Conservation (phyloP, 2,888 invertebrate species). For the Drosophila diplacantha region DNA sequence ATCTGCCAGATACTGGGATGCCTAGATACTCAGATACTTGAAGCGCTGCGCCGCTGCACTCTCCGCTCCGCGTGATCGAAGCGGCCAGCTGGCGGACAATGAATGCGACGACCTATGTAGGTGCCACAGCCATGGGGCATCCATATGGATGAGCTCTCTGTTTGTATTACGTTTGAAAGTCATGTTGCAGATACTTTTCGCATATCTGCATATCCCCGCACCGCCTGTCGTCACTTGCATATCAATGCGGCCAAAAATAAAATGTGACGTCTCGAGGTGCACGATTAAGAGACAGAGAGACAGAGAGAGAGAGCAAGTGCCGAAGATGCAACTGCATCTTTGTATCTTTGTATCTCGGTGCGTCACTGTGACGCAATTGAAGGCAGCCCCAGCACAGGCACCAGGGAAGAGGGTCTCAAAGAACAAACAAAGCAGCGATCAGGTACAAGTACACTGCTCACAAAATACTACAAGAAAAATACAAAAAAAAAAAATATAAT, state of each 20-base stretch:
- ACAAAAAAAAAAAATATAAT: no score
- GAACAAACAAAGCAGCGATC: constrained; percentile 7
- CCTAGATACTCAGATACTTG: constrained; percentile 7
- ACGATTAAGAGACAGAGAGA: constrained; percentile 49
- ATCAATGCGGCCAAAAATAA: constrained; percentile 65
- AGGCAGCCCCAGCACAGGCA: constrained; percentile 40
- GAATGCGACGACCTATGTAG: constrained; percentile 14
- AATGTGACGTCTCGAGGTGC: constrained; percentile 62
- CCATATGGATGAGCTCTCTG: constrained; percentile 66
- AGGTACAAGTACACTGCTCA: not conserved
- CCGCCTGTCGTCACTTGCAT: constrained; percentile 60
- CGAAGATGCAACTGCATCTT: constrained; percentile 28
- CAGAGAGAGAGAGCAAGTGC: constrained; percentile 50
- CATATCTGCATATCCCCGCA: constrained; percentile 59
- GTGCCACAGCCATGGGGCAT: constrained; percentile 42
- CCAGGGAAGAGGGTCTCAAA: not conserved
- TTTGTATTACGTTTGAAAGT: constrained; percentile 71
- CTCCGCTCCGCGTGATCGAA: constrained; percentile 60
- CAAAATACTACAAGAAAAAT: not conserved
- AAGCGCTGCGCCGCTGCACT: constrained; percentile 14
- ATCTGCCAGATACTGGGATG: constrained; percentile 33
- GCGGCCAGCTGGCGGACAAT: constrained; percentile 32
- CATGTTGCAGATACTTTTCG: constrained; percentile 59
- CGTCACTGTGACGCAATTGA: constrained; percentile 58
- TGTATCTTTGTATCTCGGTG: constrained; percentile 27